A percentile compares a stretch with the other conserved stretches of the same genome.
phyloP scores from a whole-genome alignment of 2,113 vertebrate genomes.

The Todiramphus saurophagus region DNA sequence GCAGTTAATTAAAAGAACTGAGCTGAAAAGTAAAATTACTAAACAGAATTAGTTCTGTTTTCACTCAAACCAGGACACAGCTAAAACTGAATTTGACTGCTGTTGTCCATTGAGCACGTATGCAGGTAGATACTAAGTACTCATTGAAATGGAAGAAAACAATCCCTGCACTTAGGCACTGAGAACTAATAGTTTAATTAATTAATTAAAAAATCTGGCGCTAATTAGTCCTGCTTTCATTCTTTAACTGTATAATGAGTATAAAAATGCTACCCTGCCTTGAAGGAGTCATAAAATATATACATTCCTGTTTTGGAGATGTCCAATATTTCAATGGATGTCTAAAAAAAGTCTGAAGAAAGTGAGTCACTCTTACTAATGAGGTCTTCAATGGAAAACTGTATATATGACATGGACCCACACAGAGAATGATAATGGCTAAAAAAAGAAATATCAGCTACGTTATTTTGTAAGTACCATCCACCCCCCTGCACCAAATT shows the following conservation, averaged over 20 bases:
- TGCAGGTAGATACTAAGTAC: neutral
- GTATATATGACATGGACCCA: constrained; percentile 24
- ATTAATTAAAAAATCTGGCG: neutral
- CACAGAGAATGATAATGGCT: neutral
- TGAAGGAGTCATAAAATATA: neutral
- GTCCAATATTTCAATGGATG: constrained; percentile 24
- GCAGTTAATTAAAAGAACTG: too few species aligned
- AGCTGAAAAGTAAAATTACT: too few species aligned
- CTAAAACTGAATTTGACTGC: neutral
- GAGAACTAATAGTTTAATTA: neutral
- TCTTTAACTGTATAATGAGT: neutral
- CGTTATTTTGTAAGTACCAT: neutral
- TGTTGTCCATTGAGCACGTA: neutral
- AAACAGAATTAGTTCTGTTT: too few species aligned
- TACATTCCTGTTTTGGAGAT: neutral
- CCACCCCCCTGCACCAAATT: neutral
- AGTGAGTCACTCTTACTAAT: constrained; percentile 45
- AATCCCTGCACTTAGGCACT: neutral
- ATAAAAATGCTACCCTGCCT: neutral
- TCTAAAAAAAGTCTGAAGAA: constrained; percentile 17
- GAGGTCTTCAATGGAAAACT: constrained; percentile 40
- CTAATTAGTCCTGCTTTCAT: neutral
- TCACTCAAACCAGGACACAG: too few species aligned
- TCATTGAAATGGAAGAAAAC: neutral
- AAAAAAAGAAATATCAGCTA: constrained; percentile 30